Percentiles rank a stretch among this genome's conserved stretches.
These are phyloP conservation scores for Criorhina ranunculi DNA, from an alignment of 2,888 invertebrate species.

Conservation along the genomic window DNA sequence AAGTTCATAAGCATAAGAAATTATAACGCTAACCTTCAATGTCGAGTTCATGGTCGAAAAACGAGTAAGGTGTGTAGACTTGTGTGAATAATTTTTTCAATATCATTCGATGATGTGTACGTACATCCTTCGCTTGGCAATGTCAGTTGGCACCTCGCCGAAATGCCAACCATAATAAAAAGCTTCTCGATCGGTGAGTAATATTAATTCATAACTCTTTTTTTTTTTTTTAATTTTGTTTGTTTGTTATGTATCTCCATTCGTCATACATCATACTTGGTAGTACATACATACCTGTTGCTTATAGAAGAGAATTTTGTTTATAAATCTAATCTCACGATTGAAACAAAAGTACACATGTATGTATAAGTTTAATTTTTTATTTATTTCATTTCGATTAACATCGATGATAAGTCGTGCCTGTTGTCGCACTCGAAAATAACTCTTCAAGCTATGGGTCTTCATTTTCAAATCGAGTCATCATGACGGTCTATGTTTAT, in stretches of 20 bases:
- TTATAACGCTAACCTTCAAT: no score
- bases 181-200: neutral
- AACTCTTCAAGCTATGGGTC: constrained; percentile 13
- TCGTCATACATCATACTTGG: neutral
- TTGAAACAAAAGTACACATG: constrained; percentile 11
- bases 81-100: no score
- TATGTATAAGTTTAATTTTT: constrained; percentile 8
- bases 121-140: no score
- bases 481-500: constrained; percentile 47
- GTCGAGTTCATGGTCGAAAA: no score
- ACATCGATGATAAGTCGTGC: constrained; percentile 16
- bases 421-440: constrained; percentile 21
- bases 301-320: constrained; percentile 13
- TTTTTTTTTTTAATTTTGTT: neutral
- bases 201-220: neutral
- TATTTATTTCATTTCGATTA: constrained; percentile 26
- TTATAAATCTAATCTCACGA: constrained; percentile 35
- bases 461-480: constrained; percentile 19
- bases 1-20: no score
- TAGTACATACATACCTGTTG: neutral
- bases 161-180: no score
- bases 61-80: no score
- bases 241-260: neutral
- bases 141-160: no score
- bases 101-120: no score